phyloP scores from a whole-genome alignment of 2,888 invertebrate genomes.

The Villa cingulata region DNA sequence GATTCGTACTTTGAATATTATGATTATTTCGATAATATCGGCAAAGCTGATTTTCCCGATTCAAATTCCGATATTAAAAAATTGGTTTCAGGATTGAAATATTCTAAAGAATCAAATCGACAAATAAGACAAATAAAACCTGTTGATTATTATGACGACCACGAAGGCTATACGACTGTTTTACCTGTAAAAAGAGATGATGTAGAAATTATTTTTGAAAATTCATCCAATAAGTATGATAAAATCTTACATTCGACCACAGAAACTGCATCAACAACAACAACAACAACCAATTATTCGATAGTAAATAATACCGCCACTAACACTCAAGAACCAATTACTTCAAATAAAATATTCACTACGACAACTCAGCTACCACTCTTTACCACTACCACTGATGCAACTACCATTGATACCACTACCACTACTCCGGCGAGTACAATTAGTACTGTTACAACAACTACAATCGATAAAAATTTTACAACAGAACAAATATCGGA shows the following conservation, averaged over 20 bases:
- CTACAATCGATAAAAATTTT: background rate
- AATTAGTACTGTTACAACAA: background rate
- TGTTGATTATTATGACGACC: background rate
- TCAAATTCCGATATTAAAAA: background rate
- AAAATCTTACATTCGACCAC: slow-evolving; percentile 14
- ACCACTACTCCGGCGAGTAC: background rate
- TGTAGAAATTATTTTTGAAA: slow-evolving; percentile 21
- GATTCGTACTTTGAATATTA: slow-evolving; percentile 27
- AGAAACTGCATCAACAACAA: slow-evolving; percentile 14
- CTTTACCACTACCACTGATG: background rate
- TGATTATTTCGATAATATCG: slow-evolving; percentile 24
- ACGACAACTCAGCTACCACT: background rate
- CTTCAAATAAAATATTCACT: background rate
- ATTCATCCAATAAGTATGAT: slow-evolving; percentile 6
- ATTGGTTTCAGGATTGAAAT: no score
- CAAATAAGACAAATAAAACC: background rate
- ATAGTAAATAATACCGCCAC: no score
- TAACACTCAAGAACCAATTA: background rate
- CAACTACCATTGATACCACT: background rate
- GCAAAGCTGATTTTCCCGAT: background rate
- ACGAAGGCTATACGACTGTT: background rate
- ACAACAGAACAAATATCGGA: background rate
- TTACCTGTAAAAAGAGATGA: slow-evolving; percentile 15
- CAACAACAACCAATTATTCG: slow-evolving; percentile 10
- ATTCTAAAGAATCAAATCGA: background rate